Evolutionary conservation across 2,888 invertebrate species (phyloP).

Genomic region (Oxytorus armatus): DNA sequence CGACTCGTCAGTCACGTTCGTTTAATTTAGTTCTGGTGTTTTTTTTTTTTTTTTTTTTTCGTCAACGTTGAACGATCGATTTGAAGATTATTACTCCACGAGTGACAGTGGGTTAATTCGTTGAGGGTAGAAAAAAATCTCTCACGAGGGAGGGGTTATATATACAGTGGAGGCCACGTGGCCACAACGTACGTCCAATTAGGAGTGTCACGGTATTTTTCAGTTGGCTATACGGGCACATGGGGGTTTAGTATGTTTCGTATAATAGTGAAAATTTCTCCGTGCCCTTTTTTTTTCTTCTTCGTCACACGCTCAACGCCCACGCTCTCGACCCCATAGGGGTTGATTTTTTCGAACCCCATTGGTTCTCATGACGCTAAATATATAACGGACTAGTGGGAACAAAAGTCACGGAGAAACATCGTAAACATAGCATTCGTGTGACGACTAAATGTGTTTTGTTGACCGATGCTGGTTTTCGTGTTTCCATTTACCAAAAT

Average conservation of each 20-base stretch:
- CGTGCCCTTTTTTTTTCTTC: constrained; percentile 7
- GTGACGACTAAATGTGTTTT: no score
- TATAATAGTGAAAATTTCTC: constrained; percentile 46
- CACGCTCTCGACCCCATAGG: constrained; percentile 66
- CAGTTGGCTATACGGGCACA: constrained; percentile 74
- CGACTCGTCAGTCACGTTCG: constrained; percentile 5
- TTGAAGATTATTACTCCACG: background rate
- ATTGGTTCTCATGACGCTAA: constrained; percentile 79
- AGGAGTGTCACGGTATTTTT: constrained; percentile 73
- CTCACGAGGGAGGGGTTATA: background rate
- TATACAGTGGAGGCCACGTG: constrained; percentile 47
- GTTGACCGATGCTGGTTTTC: no score
- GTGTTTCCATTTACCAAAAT: no score
- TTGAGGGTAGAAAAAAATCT: constrained; percentile 1
- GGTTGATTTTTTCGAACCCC: constrained; percentile 77
- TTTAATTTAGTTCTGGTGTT: background rate
- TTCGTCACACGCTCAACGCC: constrained; percentile 42
- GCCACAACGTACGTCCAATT: constrained; percentile 72
- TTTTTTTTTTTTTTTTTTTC: no score
- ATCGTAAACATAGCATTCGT: background rate
- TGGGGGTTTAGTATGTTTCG: constrained; percentile 70
- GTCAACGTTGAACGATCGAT: background rate
- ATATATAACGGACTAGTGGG: constrained; percentile 73
- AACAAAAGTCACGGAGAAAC: no score
- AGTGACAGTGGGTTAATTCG: background rate